These are phyloP conservation scores for Pelmatolapia mariae DNA, from an alignment of 2,113 vertebrate species.

Conservation along the genomic window DNA sequence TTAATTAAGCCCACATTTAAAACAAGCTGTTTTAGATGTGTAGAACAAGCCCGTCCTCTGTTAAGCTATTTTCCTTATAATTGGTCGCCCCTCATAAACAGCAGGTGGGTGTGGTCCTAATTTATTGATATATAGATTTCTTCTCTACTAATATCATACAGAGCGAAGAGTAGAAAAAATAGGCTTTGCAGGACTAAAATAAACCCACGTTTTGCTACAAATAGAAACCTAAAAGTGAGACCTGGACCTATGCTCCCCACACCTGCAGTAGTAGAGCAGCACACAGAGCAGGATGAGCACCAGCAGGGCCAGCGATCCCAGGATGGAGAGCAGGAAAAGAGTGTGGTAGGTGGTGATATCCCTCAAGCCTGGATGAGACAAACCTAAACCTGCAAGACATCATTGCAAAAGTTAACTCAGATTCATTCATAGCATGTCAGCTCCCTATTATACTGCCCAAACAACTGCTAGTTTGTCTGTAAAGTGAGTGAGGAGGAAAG, in stretches of 20 bases:
- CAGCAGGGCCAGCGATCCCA: conserved; percentile 87
- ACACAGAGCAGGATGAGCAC: conserved; percentile 91
- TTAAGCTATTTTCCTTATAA: not conserved
- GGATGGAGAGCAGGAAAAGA: conserved; percentile 92
- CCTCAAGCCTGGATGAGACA: conserved; percentile 80
- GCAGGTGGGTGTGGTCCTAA: not conserved
- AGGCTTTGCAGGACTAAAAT: not conserved
- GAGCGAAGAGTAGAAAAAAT: not conserved
- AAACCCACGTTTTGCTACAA: not conserved
- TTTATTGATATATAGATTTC: not conserved
- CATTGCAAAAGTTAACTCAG: not conserved
- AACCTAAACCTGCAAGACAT: conserved; percentile 74
- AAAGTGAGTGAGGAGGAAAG: rapidly evolving
- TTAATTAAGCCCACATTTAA: not conserved
- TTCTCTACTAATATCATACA: not conserved
- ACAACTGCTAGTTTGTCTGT: not conserved
- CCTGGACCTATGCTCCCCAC: conserved; percentile 48
- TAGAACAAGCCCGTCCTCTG: rapidly evolving
- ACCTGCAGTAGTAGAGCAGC: conserved; percentile 98
- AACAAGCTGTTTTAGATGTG: rapidly evolving
- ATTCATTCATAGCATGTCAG: rapidly evolving
- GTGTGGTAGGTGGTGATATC: conserved; percentile 96
- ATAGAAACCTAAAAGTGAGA: conserved; percentile 34
- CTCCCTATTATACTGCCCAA: rapidly evolving
- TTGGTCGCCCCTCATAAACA: rapidly evolving